phyloP scores from a whole-genome alignment of 2,888 invertebrate genomes.

The Zaprionus bogoriensis region DNA sequence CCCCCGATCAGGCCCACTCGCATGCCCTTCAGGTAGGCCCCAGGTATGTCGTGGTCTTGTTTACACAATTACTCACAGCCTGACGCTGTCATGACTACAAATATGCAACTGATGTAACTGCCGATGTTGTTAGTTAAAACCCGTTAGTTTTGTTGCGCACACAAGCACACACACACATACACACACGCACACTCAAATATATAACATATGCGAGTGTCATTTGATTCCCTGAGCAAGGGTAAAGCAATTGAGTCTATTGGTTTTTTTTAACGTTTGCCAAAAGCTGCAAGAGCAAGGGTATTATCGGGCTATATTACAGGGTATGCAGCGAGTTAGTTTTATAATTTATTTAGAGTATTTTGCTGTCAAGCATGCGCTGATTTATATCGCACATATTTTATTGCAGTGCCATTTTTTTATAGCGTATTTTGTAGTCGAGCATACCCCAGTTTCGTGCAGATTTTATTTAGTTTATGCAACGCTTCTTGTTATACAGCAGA shows the following conservation, averaged over 20 bases:
- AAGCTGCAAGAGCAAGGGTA: too few species aligned
- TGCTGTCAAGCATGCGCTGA: too few species aligned
- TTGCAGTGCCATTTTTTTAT: too few species aligned
- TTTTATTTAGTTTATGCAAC: too few species aligned
- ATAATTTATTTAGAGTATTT: too few species aligned
- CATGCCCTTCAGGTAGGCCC: constrained; percentile 25
- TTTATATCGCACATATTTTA: too few species aligned
- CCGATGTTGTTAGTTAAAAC: constrained; percentile 51
- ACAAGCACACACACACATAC: background rate
- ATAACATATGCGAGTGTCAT: background rate
- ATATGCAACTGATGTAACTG: constrained; percentile 29
- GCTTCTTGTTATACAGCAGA: too few species aligned
- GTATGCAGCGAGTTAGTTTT: too few species aligned
- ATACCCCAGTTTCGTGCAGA: too few species aligned
- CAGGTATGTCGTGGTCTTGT: constrained; percentile 38
- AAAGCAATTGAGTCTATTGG: background rate
- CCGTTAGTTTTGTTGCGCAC: constrained; percentile 37
- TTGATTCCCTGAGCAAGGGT: constrained; percentile 1
- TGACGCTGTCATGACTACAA: constrained; percentile 54
- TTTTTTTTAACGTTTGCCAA: background rate
- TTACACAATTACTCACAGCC: constrained; percentile 72
- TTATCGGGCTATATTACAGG: too few species aligned
- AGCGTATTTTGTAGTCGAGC: too few species aligned
- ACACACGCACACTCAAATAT: constrained; percentile 4
- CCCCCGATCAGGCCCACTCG: too few species aligned